Evolutionary conservation across 1,140 invertebrate genomes (phyloP), one percentile per base, ranked within the genome.

Genomic region (Drosophila mojavensis): DNA sequence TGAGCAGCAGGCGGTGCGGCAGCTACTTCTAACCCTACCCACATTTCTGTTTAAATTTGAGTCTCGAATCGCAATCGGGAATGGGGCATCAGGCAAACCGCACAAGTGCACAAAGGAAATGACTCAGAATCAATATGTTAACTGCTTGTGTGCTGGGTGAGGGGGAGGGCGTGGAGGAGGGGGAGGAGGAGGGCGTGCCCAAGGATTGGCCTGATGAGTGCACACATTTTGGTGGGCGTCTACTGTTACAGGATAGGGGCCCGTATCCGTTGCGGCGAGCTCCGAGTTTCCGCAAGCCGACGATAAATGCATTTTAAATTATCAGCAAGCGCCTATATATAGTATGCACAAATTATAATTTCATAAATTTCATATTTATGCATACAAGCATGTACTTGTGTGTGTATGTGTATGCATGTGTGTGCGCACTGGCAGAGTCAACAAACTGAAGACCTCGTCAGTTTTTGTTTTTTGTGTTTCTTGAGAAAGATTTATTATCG

Each of bases 91-190:
- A 33, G 43, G 39, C 61, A 81, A 88, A 74, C 83, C 83, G 77
- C 83, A 88, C 83, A 88, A 88, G 83, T 88, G 83, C 83, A 79
- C 59, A 53, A 79, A 82, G 82, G 82, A 86, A 86, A 50, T 86
- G 82, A 86, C 50, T 86, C 82, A 86, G 36, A 36, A 48, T 28
- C 64, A 41, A 70, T 48, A 69, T 68, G 50, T 41, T 51, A 17
- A 56, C 51, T 11, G 36, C n/a, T 6, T 4, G 53, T 13, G 48
- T 50, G 17, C 11, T n/a, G 10, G 7, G 53, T 15, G 6, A 28
- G 2, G n/a, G 13, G 13, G 4, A 5, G 10, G 2, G 33, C n/a
- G n/a, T n/a, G 17, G 17, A 17, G 17, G 17, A 1, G 17, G 33
- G 33, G 10, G 6, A 13, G 3, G 1, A 4, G 3, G 36, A 13